A percentile compares a stretch with the other conserved stretches of the same genome.
These are phyloP conservation scores for Ornithoptera priamus DNA, from an alignment of 2,888 invertebrate species.

Conservation along the genomic window DNA sequence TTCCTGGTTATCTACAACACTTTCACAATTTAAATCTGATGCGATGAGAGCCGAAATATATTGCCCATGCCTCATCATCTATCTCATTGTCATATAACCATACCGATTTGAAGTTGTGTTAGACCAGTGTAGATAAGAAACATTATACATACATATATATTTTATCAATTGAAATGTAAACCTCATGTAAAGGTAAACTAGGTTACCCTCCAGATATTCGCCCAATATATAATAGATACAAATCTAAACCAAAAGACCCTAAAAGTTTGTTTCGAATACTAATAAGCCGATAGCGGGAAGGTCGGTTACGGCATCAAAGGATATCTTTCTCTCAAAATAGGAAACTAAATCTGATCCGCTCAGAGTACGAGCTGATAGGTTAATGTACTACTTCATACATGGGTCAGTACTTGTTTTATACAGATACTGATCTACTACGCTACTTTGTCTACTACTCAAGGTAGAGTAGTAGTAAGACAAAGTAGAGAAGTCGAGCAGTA, in stretches of 20 bases:
- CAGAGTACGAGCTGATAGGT: slow-evolving; percentile 12
- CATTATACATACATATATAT: neutral
- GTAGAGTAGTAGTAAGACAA: too few relatives aligned
- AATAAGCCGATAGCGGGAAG: slow-evolving; percentile 57
- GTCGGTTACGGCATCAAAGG: slow-evolving; percentile 51
- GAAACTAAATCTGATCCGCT: slow-evolving; percentile 42
- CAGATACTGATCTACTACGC: too few relatives aligned
- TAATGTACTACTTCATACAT: slow-evolving; percentile 3
- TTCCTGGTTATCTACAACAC: too few relatives aligned
- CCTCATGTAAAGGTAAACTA: neutral
- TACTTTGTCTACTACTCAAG: too few relatives aligned
- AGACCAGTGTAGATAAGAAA: too few relatives aligned
- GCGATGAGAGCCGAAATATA: too few relatives aligned
- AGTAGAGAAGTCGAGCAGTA: too few relatives aligned
- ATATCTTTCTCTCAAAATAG: slow-evolving; percentile 41
- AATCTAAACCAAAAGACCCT: slow-evolving; percentile 59
- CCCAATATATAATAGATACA: slow-evolving; percentile 61
- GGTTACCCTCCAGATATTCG: slow-evolving; percentile 48
- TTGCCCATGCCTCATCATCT: too few relatives aligned
- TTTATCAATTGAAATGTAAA: neutral
- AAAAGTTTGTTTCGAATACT: slow-evolving; percentile 69
- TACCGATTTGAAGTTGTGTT: too few relatives aligned
- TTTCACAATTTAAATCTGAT: too few relatives aligned
- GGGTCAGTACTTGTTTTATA: neutral
- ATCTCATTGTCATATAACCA: too few relatives aligned